Conservation (phyloP, 2,888 invertebrate genomes). For the Labia minor region DNA sequence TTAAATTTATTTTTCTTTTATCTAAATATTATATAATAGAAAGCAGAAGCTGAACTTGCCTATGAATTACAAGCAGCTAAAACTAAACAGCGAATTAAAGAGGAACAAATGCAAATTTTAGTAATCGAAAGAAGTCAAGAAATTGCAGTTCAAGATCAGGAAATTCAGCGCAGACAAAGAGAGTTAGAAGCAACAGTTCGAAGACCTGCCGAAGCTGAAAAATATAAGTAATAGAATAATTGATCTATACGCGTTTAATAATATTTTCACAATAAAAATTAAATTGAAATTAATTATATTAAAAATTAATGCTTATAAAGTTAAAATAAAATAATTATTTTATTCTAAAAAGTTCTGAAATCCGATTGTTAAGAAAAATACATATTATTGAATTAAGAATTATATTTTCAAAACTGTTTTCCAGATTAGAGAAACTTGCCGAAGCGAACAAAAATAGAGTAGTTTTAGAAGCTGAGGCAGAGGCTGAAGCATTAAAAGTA, state of each 20-base stretch:
- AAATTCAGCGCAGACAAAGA: conserved; percentile 80
- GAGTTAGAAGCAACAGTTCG: conserved; percentile 88
- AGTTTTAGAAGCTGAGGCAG: conserved; percentile 91
- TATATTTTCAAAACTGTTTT: too few relatives aligned
- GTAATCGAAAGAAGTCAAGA: conserved; percentile 86
- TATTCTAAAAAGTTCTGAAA: too few relatives aligned
- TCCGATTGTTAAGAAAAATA: too few relatives aligned
- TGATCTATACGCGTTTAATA: neutral
- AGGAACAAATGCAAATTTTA: conserved; percentile 94
- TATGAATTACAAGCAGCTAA: conserved; percentile 90
- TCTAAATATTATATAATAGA: conserved; percentile 32
- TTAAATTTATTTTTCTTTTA: neutral
- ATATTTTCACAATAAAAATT: neutral
- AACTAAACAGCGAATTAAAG: conserved; percentile 89
- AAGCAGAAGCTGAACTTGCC: conserved; percentile 89
- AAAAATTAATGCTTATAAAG: too few relatives aligned
- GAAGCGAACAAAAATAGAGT: conserved; percentile 82
- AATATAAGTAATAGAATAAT: conserved; percentile 42
- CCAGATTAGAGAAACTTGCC: conserved; percentile 79
- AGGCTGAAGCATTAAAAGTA: conserved; percentile 77
- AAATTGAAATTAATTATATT: too few relatives aligned
- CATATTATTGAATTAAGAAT: too few relatives aligned
- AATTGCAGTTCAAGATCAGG: conserved; percentile 92
- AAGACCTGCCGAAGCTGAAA: conserved; percentile 94
- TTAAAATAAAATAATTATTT: too few relatives aligned